phyloP scores from a whole-genome alignment of 2,888 invertebrate species.

The Empis stercorea region DNA sequence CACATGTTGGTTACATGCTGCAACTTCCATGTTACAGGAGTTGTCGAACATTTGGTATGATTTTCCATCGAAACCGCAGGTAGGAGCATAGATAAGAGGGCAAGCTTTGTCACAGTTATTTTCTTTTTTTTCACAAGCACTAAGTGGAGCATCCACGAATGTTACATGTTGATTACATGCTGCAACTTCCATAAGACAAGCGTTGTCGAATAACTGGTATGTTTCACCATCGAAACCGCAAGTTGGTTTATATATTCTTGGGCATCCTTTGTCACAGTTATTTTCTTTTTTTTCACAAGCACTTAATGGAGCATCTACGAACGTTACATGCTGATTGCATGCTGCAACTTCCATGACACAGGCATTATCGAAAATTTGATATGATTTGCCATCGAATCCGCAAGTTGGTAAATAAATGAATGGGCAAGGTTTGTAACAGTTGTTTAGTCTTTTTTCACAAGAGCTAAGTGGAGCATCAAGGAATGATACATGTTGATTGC shows the following conservation, averaged over 20 bases:
- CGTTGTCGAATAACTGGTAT: not conserved
- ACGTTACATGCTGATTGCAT: not conserved
- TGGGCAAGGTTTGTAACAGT: not conserved
- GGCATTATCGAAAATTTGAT: not conserved
- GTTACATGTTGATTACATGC: too few species aligned
- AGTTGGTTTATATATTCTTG: not conserved
- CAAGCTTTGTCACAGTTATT: not conserved
- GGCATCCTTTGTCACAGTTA: not conserved
- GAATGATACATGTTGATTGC: not conserved
- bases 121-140: not conserved
- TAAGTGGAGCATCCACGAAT: too few species aligned
- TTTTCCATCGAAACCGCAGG: not conserved
- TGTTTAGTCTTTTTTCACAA: not conserved
- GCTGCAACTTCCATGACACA: not conserved
- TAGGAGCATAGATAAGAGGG: not conserved
- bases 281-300: slow-evolving; percentile 1
- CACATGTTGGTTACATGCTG: too few species aligned
- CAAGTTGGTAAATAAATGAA: not conserved
- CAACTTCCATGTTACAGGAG: not conserved
- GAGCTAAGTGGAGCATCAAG: not conserved
- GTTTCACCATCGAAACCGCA: not conserved
- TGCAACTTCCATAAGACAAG: not conserved
- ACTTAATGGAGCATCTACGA: not conserved
- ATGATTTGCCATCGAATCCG: slow-evolving; percentile 1
- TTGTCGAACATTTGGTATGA: not conserved